Percentiles rank a stretch among this genome's conserved stretches.
phyloP scores from a whole-genome alignment of 1,140 invertebrate genomes.

The Psilanteris sp. region DNA sequence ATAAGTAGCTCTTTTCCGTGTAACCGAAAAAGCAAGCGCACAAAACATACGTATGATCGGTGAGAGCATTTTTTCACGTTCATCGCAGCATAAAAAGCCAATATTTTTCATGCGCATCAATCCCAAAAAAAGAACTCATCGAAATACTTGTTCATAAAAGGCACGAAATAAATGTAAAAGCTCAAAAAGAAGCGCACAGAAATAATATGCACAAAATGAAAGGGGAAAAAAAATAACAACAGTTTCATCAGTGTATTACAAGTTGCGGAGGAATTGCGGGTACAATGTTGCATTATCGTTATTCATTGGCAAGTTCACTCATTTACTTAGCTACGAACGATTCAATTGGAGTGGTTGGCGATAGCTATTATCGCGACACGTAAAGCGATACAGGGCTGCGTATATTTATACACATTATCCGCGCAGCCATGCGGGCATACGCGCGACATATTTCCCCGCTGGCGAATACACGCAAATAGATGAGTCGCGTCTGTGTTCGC shows the following conservation, averaged over 20 bases:
- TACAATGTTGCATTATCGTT: slow-evolving; percentile 37
- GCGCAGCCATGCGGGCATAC: slow-evolving; percentile 4
- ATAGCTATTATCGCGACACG: slow-evolving; percentile 55
- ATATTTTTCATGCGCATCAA: background rate
- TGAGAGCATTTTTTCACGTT: background rate
- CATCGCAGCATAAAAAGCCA: background rate
- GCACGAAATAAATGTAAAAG: background rate
- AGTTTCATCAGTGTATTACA: background rate
- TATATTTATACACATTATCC: slow-evolving; percentile 38
- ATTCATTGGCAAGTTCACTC: slow-evolving; percentile 57
- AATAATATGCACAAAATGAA: too few species aligned
- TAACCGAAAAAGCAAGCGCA: slow-evolving; percentile 2
- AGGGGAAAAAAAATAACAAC: too few species aligned
- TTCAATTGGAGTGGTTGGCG: slow-evolving; percentile 58
- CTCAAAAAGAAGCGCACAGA: background rate
- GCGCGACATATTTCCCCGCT: slow-evolving; percentile 54
- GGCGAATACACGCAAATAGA: slow-evolving; percentile 47
- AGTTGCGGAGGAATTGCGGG: slow-evolving; percentile 7
- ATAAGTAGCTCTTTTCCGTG: slow-evolving; percentile 1
- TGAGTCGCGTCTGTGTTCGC: slow-evolving; percentile 27
- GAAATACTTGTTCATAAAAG: background rate
- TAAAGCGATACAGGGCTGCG: slow-evolving; percentile 46
- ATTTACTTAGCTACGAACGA: slow-evolving; percentile 51
- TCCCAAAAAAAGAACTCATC: background rate
- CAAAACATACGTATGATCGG: slow-evolving; percentile 1